Evolutionary conservation across 2,797 vertebrate genomes (phyloP).

Genomic region (Gymnoscopelus braueri): DNA sequence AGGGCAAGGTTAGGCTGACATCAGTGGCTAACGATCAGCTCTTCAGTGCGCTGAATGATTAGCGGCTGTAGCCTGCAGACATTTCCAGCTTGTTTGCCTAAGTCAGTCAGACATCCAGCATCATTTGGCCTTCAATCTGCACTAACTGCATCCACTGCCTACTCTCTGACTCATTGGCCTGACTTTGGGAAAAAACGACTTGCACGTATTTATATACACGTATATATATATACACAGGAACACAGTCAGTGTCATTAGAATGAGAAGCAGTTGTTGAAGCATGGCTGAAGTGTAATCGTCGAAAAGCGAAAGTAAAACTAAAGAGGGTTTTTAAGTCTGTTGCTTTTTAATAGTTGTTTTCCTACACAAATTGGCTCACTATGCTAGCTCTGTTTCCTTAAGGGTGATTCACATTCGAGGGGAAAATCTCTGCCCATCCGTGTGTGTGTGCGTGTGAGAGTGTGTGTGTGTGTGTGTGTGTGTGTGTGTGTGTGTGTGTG

Average conservation of each 20-base stretch:
- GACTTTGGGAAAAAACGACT: slow-evolving; percentile 8
- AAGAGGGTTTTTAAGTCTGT: not conserved
- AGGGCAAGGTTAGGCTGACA: slow-evolving; percentile 77
- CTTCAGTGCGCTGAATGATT: slow-evolving; percentile 77
- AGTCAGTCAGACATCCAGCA: slow-evolving; percentile 76
- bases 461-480: not conserved
- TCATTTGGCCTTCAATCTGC: slow-evolving; percentile 61
- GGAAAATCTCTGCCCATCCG: not conserved
- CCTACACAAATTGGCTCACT: slow-evolving; percentile 7
- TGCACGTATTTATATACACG: slow-evolving; percentile 8
- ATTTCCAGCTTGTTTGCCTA: slow-evolving; percentile 80
- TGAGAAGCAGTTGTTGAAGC: not conserved
- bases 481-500: not conserved
- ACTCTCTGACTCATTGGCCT: slow-evolving; percentile 13
- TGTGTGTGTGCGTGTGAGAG: slow-evolving; percentile 4
- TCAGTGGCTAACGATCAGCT: slow-evolving; percentile 79
- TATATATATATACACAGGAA: slow-evolving; percentile 1
- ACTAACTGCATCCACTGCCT: slow-evolving; percentile 47
- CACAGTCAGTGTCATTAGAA: not conserved
- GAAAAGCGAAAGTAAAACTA: not conserved
- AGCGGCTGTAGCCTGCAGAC: slow-evolving; percentile 76
- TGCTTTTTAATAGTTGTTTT: slow-evolving; percentile 30
- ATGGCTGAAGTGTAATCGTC: not conserved
- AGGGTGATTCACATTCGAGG: not conserved
- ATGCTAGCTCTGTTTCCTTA: not conserved